Evolutionary conservation across 2,113 vertebrate genomes (phyloP).

Genomic region (Saccopteryx leptura): DNA sequence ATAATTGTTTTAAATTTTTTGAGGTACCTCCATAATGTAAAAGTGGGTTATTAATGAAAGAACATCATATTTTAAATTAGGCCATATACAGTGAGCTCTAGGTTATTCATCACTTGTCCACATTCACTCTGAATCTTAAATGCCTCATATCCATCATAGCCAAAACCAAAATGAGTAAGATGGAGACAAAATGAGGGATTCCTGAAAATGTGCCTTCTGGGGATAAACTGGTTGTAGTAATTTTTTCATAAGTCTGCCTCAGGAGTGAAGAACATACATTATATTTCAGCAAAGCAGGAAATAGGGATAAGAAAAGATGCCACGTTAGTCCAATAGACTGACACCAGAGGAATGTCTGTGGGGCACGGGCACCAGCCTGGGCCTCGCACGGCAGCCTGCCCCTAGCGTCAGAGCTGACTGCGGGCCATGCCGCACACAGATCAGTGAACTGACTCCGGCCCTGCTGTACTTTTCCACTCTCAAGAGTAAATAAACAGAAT

Average conservation of each 20-base stretch:
- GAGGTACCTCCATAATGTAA: neutral
- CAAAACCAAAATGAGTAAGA: conserved; percentile 4
- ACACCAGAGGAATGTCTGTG: neutral
- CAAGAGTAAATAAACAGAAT: neutral
- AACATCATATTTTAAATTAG: neutral
- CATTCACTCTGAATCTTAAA: conserved; percentile 12
- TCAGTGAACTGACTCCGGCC: neutral
- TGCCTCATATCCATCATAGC: neutral
- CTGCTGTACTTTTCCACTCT: neutral
- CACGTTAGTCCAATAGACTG: no score
- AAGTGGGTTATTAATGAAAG: neutral
- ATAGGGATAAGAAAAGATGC: neutral
- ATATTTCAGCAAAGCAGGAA: conserved; percentile 27
- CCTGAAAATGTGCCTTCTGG: neutral
- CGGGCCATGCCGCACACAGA: neutral
- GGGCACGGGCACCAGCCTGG: neutral
- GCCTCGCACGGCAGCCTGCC: neutral
- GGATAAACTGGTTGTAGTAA: neutral
- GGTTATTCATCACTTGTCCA: neutral
- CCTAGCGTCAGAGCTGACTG: neutral
- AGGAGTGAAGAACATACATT: neutral
- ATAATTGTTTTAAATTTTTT: neutral
- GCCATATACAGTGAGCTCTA: neutral
- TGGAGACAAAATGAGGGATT: neutral
- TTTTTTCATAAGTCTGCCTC: neutral